phyloP scores from a whole-genome alignment of 2,888 invertebrate genomes.

The Ecliptopera silaceata region DNA sequence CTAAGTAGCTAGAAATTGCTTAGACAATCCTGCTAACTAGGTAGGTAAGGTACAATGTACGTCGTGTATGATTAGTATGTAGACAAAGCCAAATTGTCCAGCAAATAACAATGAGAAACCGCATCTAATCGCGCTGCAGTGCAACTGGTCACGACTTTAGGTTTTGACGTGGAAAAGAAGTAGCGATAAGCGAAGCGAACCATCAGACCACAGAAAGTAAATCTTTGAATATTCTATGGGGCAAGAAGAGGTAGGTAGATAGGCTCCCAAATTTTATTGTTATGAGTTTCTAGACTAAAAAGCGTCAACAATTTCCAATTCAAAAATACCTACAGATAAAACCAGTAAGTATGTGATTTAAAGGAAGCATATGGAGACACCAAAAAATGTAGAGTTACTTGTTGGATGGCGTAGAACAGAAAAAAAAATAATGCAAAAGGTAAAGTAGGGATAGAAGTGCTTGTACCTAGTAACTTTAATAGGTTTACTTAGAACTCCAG shows the following conservation, averaged over 20 bases:
- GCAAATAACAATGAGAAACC: constrained; percentile 41
- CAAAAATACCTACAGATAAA: too few species aligned
- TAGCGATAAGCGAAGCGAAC: constrained; percentile 9
- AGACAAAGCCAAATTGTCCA: constrained; percentile 38
- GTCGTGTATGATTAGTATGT: constrained; percentile 25
- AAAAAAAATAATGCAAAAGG: too few species aligned
- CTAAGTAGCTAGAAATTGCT: not conserved
- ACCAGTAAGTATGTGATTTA: too few species aligned
- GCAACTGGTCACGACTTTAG: constrained; percentile 33
- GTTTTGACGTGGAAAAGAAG: not conserved
- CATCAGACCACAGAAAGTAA: not conserved
- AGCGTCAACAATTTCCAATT: too few species aligned
- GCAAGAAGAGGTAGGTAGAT: not conserved
- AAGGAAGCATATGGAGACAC: too few species aligned
- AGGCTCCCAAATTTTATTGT: not conserved
- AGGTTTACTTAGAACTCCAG: too few species aligned
- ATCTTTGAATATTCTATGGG: not conserved
- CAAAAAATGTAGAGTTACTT: too few species aligned
- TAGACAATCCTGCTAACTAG: constrained; percentile 19
- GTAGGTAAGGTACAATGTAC: constrained; percentile 15
- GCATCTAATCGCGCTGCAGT: constrained; percentile 37
- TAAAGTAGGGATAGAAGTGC: too few species aligned
- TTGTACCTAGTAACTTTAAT: too few species aligned
- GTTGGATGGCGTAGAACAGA: too few species aligned
- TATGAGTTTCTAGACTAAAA: too few species aligned